These are phyloP conservation scores for Cepaea nemoralis DNA, from an alignment of 1,140 invertebrate species.

Conservation along the genomic window DNA sequence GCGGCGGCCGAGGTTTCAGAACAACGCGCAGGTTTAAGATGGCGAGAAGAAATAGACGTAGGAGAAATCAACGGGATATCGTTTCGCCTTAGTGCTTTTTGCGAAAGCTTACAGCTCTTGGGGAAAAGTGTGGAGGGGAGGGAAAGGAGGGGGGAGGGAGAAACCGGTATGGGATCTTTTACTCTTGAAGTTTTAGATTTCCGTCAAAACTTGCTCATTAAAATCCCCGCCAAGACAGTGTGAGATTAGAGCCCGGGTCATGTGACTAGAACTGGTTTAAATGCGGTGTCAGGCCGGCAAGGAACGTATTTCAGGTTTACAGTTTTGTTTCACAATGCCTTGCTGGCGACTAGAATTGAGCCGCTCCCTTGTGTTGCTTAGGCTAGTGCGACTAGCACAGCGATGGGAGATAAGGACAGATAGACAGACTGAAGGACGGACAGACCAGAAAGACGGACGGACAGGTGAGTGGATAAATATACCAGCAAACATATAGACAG, in stretches of 20 bases:
- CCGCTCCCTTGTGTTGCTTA: too few species aligned
- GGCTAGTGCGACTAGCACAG: too few species aligned
- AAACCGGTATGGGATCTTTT: background rate
- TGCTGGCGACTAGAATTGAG: background rate
- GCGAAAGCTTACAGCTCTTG: background rate
- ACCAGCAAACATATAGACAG: background rate
- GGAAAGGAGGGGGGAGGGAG: background rate
- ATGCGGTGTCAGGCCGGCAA: background rate
- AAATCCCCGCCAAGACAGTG: conserved; percentile 1
- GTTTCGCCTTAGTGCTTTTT: background rate
- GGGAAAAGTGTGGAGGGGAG: background rate
- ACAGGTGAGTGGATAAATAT: too few species aligned
- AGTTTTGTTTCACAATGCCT: background rate
- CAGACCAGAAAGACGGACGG: background rate
- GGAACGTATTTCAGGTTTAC: background rate
- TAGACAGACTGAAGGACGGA: background rate
- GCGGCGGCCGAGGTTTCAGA: background rate
- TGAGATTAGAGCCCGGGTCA: background rate
- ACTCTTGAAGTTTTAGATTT: background rate
- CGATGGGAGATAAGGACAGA: background rate
- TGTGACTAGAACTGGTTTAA: conserved; percentile 6
- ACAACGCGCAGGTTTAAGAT: too few species aligned
- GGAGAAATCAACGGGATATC: background rate
- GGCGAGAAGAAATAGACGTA: too few species aligned
- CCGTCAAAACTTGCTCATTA: conserved; percentile 8